These are phyloP conservation scores for Pluvialis apricaria DNA, from an alignment of 2,113 vertebrate species.

Conservation along the genomic window DNA sequence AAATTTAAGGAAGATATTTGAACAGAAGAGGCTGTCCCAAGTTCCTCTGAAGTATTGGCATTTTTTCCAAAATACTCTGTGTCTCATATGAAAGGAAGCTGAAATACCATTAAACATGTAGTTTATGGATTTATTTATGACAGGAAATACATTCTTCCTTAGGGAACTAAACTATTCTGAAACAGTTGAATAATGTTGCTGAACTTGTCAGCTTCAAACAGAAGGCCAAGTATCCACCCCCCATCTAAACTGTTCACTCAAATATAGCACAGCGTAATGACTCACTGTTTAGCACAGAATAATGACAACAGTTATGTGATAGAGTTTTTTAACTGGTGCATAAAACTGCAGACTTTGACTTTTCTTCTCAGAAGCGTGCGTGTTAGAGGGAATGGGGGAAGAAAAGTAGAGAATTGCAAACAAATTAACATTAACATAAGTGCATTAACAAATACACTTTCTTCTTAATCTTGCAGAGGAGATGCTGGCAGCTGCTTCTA, in stretches of 20 bases:
- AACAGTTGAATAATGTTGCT: constrained; percentile 14
- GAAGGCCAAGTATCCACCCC: not conserved
- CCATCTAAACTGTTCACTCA: not conserved
- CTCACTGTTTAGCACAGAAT: constrained; percentile 9
- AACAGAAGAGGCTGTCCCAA: not conserved
- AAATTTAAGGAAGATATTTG: not conserved
- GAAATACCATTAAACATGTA: constrained; percentile 9
- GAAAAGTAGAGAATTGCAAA: not conserved
- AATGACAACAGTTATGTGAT: not conserved
- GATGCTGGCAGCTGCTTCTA: not conserved
- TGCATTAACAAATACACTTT: not conserved
- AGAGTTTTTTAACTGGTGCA: not conserved
- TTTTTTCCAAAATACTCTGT: not conserved
- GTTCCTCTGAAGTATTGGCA: not conserved
- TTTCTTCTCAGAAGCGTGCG: not conserved
- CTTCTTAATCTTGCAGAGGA: not conserved
- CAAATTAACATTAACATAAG: too few species aligned
- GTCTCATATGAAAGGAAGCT: constrained; percentile 30
- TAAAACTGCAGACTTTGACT: not conserved
- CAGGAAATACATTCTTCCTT: constrained; percentile 41
- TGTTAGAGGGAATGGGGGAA: not conserved
- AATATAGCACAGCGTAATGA: constrained; percentile 7
- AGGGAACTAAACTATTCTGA: constrained; percentile 30
- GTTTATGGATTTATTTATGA: constrained; percentile 48
- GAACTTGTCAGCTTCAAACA: constrained; percentile 44